phyloP scores from a whole-genome alignment of 2,797 vertebrate genomes.

The Siniperca undulata region DNA sequence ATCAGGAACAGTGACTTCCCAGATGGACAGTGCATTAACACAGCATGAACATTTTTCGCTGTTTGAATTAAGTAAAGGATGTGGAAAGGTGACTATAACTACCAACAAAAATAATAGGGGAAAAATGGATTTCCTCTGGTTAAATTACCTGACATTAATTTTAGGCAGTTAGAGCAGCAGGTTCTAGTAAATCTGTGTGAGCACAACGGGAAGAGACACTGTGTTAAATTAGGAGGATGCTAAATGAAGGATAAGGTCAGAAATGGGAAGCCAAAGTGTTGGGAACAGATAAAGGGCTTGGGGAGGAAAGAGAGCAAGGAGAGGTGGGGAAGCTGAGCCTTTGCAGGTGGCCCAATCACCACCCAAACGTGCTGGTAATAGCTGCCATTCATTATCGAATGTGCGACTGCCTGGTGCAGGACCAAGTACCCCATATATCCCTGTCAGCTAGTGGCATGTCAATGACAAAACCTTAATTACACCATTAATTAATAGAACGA shows the following conservation, averaged over 20 bases:
- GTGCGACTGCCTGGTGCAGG: constrained; percentile 85
- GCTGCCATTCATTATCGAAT: constrained; percentile 95
- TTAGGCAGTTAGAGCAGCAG: constrained; percentile 65
- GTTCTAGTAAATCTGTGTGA: constrained; percentile 54
- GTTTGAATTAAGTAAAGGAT: constrained; percentile 41
- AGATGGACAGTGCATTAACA: constrained; percentile 40
- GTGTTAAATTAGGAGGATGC: constrained; percentile 70
- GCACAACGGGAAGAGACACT: constrained; percentile 52
- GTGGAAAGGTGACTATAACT: constrained; percentile 54
- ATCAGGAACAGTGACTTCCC: constrained; percentile 24
- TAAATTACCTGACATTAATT: constrained; percentile 86
- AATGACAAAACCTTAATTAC: constrained; percentile 99
- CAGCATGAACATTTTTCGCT: constrained; percentile 24
- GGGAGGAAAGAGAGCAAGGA: constrained; percentile 57
- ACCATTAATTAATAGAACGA: constrained; percentile 99
- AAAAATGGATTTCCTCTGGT: constrained; percentile 82
- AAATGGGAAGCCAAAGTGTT: constrained; percentile 71
- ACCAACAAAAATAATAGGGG: constrained; percentile 47
- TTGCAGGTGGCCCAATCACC: constrained; percentile 93
- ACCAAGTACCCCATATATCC: constrained; percentile 93
- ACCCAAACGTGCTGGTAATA: constrained; percentile 94
- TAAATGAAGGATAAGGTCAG: constrained; percentile 74
- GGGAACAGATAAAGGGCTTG: constrained; percentile 72
- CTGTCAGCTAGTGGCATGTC: constrained; percentile 96
- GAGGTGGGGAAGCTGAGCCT: constrained; percentile 84